Base-by-base conservation (phyloP, 2,797 vertebrate genomes). In the Varecia variegata region DNA sequence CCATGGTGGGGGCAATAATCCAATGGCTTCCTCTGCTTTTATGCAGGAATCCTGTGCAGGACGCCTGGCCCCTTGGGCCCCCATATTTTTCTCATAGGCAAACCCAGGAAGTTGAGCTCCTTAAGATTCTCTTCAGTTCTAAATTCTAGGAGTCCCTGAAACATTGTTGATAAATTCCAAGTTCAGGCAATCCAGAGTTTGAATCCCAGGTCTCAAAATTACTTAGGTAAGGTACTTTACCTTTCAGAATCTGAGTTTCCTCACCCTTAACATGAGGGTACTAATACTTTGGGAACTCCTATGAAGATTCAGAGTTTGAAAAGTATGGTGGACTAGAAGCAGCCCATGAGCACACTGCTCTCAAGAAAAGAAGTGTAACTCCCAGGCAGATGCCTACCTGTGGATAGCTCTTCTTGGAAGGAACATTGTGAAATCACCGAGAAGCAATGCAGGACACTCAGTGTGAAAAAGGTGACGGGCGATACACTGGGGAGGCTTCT, bases 111-210 rank as follows among this genome's bases (percentile, higher is more conserved):
- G 2, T 25, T 85, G 30, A 38, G 9, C 9, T 83, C 21, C 65
- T 92, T 70, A 79, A 80, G 17, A 77, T 52, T 7, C 40, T 79
- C 45, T 40, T 5, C 0, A 43, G 43, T 54, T 45, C 50, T 62
- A n/a, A 84, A 73, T 43, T 20, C 40, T 5, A 67, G n/a, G 12
- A 67, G 40, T 70, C 17, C 43, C 56, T 32, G 58, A 84, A 77
- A 73, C 25, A 43, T 3, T 93, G 4, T 70, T 43, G 30, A 81
- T 71, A 83, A 62, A 80, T 23, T 92, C 23, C 76, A 81, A 77
- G 38, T 90, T 93, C 73, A 67, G 27, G 18, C 25, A 92, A 92
- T 62, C 35, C 32, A 68, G 35, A 81, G 12, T 92, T 77, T 52
- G 12, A 81, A 74, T 54, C 40, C 60, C 40, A 62, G 23, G 30